phyloP scores from a whole-genome alignment of 2,113 vertebrate genomes.

The Indicator maculatus region DNA sequence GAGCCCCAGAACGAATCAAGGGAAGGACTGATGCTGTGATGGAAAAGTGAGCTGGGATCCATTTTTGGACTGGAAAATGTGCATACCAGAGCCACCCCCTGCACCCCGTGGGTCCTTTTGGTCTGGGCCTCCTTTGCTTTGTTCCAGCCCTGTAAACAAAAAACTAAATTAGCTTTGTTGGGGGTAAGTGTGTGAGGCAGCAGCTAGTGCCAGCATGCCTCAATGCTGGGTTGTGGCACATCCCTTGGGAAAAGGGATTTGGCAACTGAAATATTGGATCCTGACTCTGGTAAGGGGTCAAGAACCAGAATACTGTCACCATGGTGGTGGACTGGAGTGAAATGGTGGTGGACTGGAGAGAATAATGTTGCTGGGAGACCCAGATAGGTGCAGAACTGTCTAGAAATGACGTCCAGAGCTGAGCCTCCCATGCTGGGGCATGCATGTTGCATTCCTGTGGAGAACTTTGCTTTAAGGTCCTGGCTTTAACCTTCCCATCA shows the following conservation, averaged over 20 bases:
- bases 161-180: neutral
- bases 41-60: neutral
- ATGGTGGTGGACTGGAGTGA: neutral
- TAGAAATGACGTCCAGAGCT: neutral
- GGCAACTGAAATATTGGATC: neutral
- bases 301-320: neutral
- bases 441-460: neutral
- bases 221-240: rapidly evolving
- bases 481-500: neutral
- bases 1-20: neutral
- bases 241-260: neutral
- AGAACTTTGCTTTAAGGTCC: neutral
- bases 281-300: neutral
- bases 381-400: neutral
- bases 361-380: neutral
- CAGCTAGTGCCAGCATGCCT: rapidly evolving
- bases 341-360: neutral
- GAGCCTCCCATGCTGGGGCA: rapidly evolving
- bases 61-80: constrained; percentile 14
- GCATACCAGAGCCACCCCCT: neutral
- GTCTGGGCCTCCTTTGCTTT: neutral
- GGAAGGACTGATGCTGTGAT: constrained; percentile 11
- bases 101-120: neutral
- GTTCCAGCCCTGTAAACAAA: neutral
- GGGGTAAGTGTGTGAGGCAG: neutral